These are phyloP conservation scores for Nothocercus julius DNA, from an alignment of 2,113 vertebrate genomes.

Conservation along the genomic window DNA sequence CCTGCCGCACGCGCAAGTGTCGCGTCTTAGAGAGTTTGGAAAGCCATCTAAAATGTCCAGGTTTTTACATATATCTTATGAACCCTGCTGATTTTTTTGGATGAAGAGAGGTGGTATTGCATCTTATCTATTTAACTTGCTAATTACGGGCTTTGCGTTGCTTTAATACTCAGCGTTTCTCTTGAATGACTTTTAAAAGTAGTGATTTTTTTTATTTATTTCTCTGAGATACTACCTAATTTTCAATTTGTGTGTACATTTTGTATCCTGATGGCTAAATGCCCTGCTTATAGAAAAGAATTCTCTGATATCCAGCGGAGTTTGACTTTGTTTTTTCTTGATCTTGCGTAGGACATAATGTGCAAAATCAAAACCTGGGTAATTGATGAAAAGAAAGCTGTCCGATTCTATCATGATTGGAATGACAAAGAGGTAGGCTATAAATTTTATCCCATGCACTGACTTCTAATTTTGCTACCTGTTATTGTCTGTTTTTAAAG, in stretches of 20 bases:
- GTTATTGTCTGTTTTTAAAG: neutral
- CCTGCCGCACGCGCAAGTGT: slow-evolving; percentile 76
- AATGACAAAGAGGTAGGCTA: slow-evolving; percentile 94
- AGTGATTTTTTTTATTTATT: slow-evolving; percentile 31
- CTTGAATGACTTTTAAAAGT: slow-evolving; percentile 49
- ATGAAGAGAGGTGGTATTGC: neutral
- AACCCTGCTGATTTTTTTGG: slow-evolving; percentile 31
- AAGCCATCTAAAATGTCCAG: slow-evolving; percentile 57
- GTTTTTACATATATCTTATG: slow-evolving; percentile 46
- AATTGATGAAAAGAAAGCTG: slow-evolving; percentile 93
- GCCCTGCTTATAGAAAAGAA: slow-evolving; percentile 84
- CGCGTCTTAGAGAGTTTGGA: slow-evolving; percentile 43
- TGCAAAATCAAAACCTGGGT: slow-evolving; percentile 97
- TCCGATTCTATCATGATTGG: slow-evolving; percentile 91
- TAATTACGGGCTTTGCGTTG: neutral
- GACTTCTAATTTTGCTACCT: slow-evolving; percentile 46
- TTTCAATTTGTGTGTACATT: slow-evolving; percentile 74
- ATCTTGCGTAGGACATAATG: slow-evolving; percentile 91
- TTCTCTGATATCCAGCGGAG: slow-evolving; percentile 79
- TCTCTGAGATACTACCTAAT: slow-evolving; percentile 52
- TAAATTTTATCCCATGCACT: slow-evolving; percentile 28
- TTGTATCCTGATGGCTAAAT: slow-evolving; percentile 79
- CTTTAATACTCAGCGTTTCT: neutral
- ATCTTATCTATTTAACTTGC: slow-evolving; percentile 17
- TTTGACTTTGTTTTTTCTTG: slow-evolving; percentile 87